A percentile compares a stretch with the other conserved stretches of the same genome.
Evolutionary conservation across 2,888 invertebrate genomes (phyloP).

Genomic region (Punctoribates punctum): DNA sequence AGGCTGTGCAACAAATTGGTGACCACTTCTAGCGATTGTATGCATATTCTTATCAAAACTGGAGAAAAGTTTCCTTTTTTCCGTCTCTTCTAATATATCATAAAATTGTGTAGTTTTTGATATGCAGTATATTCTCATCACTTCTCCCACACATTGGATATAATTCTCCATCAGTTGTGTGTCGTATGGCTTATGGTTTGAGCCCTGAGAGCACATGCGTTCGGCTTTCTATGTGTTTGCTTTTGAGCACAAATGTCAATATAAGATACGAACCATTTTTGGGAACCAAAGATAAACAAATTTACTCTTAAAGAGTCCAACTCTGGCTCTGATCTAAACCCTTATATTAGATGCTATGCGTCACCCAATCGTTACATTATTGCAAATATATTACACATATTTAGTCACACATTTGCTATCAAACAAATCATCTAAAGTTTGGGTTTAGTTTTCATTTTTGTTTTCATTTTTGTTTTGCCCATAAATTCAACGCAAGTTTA

Average conservation of each 20-base stretch:
- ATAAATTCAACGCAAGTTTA: not conserved
- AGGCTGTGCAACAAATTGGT: constrained; percentile 28
- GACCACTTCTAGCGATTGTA: not conserved
- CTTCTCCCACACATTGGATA: not conserved
- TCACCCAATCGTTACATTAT: constrained; percentile 9
- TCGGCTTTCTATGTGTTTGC: constrained; percentile 14
- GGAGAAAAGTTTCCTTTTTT: constrained; percentile 1
- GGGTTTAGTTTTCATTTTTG: not conserved
- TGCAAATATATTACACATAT: not conserved
- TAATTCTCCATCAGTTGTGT: not conserved
- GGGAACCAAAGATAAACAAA: constrained; percentile 21
- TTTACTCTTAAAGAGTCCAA: constrained; percentile 9
- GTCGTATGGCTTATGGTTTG: constrained; percentile 1
- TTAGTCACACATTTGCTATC: too few species aligned
- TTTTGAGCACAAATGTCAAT: constrained; percentile 30
- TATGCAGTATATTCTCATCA: not conserved
- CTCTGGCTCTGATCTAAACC: not conserved
- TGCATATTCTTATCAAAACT: not conserved
- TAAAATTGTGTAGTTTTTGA: constrained; percentile 9
- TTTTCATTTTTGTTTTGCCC: not conserved
- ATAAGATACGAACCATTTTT: constrained; percentile 32
- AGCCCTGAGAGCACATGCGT: constrained; percentile 14
- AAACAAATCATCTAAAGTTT: constrained; percentile 1
- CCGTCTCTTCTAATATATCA: constrained; percentile 12
- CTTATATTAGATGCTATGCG: constrained; percentile 8